phyloP scores from a whole-genome alignment of 2,797 vertebrate species.

The Dendrocincla fuliginosa region DNA sequence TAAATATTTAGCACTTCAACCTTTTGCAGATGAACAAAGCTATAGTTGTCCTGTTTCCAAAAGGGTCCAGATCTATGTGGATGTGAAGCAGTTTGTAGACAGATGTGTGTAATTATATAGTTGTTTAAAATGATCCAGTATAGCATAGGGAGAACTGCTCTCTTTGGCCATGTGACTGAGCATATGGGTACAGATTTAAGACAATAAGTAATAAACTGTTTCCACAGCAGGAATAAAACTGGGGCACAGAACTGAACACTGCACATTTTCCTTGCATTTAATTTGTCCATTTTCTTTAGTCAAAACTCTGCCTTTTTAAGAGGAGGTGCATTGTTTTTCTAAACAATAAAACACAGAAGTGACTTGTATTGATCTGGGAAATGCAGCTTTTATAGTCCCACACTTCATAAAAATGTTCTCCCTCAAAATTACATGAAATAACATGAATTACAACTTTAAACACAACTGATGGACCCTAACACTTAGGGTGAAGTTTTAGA shows the following conservation, averaged over 20 bases:
- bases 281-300: background rate
- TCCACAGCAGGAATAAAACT: background rate
- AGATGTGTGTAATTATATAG: background rate
- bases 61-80: background rate
- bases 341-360: background rate
- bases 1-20: background rate
- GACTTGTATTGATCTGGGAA: background rate
- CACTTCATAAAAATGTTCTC: background rate
- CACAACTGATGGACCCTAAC: background rate
- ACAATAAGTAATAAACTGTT: constrained; percentile 3
- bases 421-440: background rate
- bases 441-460: background rate
- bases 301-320: background rate
- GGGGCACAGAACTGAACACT: background rate
- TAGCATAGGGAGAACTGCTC: background rate
- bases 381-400: background rate
- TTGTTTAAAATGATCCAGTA: background rate
- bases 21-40: background rate
- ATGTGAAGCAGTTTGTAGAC: background rate
- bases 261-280: background rate
- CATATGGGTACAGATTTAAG: background rate
- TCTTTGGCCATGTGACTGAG: background rate
- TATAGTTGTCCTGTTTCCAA: constrained; percentile 3
- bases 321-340: background rate
- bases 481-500: background rate